Base-by-base conservation (phyloP, 1,140 invertebrate genomes). In the Eupristina koningsbergeri region DNA sequence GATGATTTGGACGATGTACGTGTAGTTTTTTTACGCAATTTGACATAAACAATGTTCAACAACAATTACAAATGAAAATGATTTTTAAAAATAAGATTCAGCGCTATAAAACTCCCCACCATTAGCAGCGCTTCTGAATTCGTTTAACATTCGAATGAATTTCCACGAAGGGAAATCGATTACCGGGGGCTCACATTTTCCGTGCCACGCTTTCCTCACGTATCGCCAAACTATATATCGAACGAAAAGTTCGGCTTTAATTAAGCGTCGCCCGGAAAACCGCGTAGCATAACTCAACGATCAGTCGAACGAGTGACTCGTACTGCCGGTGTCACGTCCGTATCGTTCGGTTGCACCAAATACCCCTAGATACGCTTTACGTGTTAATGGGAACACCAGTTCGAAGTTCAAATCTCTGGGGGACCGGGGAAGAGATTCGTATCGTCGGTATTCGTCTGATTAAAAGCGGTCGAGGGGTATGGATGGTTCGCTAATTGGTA, bases 241-340 rank as follows among this genome's bases (percentile, higher is more conserved):
- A 19, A 36, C 15, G 64, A 36, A 69, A 69, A 69, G 36, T 39
- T 19, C n/a, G 64, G 22, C 31, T 39, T 69, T 69, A 69, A 69
- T 69, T 69, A 36, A 69, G 64, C 64, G 31, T 39, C 13, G 36
- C 19, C n/a, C 22, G n/a, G 67, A 71, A 71, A 71, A 71, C 22
- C 67, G 29, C 67, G 5, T 26, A 71, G 36, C 19, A 71, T 71
- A n/a, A 71, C 22, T 34, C 19, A 71, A 41, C 22, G 67, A 39
- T 71, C 39, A n/a, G 8, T 71, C 19, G 67, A 36, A 1, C 1
- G 39, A 67, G 64, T 36, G 34, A 67, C 5, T 67, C 19, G 31
- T n/a, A 31, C 0, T 5, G 64, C 8, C 34, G 26, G 19, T 11
- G 5, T 1, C 36, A 26, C 36, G 15, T 17, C 7, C 19, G 36